Evolutionary conservation across 2,797 vertebrate genomes (phyloP).

Genomic region (Chelon labrosus): DNA sequence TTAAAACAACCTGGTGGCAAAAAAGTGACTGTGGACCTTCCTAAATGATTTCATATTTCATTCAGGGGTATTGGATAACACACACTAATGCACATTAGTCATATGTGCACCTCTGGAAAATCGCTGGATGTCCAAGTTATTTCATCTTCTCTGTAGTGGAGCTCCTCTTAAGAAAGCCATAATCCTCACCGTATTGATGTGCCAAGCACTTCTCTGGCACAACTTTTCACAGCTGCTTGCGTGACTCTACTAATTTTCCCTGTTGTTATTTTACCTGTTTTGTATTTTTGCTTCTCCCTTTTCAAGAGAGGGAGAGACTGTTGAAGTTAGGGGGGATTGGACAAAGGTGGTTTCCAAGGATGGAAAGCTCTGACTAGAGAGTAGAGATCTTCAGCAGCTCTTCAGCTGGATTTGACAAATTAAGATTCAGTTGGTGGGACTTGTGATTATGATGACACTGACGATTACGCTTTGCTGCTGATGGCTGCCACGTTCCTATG

Average conservation of each 20-base stretch:
- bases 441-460: not conserved
- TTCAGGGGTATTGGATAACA: constrained; percentile 77
- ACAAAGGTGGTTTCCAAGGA: constrained; percentile 69
- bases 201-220: constrained; percentile 63
- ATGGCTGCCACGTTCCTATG: too few relatives aligned
- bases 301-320: constrained; percentile 40
- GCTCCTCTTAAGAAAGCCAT: constrained; percentile 71
- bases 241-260: constrained; percentile 78
- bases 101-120: constrained; percentile 72
- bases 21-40: constrained; percentile 74
- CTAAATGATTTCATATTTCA: constrained; percentile 80
- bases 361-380: constrained; percentile 33
- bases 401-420: too few relatives aligned
- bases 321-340: constrained; percentile 61
- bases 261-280: constrained; percentile 84
- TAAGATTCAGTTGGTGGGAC: too few relatives aligned
- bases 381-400: too few relatives aligned
- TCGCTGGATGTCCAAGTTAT: constrained; percentile 72
- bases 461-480: not conserved
- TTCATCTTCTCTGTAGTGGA: constrained; percentile 65
- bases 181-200: constrained; percentile 78
- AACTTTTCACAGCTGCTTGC: constrained; percentile 61
- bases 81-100: constrained; percentile 67
- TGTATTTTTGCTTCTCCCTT: constrained; percentile 68
- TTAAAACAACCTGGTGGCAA: constrained; percentile 65